phyloP scores from a whole-genome alignment of 2,113 vertebrate genomes.

The Platichthys stellatus region DNA sequence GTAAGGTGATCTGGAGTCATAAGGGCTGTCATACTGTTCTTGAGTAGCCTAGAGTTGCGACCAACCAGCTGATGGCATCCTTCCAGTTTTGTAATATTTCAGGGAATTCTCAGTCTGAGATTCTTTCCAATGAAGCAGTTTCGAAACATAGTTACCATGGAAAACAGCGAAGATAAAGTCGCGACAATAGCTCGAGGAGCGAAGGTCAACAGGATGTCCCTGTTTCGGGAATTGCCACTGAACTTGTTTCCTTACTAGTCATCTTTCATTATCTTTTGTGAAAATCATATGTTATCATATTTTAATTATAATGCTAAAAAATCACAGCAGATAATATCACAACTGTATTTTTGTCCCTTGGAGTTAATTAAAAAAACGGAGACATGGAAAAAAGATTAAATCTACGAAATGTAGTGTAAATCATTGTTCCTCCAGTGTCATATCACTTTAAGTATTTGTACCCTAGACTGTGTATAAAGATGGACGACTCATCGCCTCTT shows the following conservation, averaged over 20 bases:
- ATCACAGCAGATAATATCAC: background rate
- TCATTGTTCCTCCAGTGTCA: background rate
- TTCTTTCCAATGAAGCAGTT: slow-evolving; percentile 5
- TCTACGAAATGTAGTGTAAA: background rate
- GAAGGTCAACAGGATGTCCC: slow-evolving; percentile 11
- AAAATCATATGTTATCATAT: background rate
- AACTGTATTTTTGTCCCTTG: background rate
- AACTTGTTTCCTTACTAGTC: slow-evolving; percentile 8
- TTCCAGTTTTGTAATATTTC: slow-evolving; percentile 37
- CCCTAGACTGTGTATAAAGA: too few relatives aligned
- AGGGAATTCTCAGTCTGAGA: slow-evolving; percentile 29
- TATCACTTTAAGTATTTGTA: background rate
- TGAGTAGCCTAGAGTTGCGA: slow-evolving; percentile 26
- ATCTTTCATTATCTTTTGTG: background rate
- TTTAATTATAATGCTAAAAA: background rate
- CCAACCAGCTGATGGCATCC: slow-evolving; percentile 34
- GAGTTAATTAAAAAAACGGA: background rate
- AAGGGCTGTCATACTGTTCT: slow-evolving; percentile 45
- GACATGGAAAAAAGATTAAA: background rate
- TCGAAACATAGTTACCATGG: slow-evolving; percentile 34
- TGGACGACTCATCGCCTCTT: too few relatives aligned
- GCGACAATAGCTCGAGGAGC: background rate
- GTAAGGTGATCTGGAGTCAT: slow-evolving; percentile 53
- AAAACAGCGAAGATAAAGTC: slow-evolving; percentile 34
- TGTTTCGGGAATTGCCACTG: slow-evolving; percentile 7